These are phyloP conservation scores for Myotis pilosus DNA, from an alignment of 2,797 vertebrate genomes.

Conservation along the genomic window DNA sequence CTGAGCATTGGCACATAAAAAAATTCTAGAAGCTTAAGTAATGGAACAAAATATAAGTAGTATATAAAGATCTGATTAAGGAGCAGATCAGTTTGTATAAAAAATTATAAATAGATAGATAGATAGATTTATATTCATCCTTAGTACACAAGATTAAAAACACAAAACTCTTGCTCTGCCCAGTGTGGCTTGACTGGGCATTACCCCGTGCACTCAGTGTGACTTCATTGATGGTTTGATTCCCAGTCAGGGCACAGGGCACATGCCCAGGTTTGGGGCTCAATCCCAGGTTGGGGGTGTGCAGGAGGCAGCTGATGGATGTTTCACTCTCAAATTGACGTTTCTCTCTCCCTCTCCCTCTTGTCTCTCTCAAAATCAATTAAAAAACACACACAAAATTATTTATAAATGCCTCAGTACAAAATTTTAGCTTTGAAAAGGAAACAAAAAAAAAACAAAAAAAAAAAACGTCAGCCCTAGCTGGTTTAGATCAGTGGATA, in stretches of 20 bases:
- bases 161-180: neutral
- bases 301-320: neutral
- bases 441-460: no score
- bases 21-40: neutral
- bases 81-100: neutral
- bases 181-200: neutral
- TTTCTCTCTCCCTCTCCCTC: neutral
- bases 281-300: neutral
- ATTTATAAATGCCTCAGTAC: neutral
- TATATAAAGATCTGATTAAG: neutral
- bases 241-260: neutral
- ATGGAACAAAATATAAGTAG: neutral
- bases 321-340: neutral
- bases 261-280: neutral
- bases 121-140: neutral
- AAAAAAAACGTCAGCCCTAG: no score
- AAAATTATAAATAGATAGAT: neutral
- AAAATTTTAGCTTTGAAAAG: neutral
- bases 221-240: neutral
- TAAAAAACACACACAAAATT: neutral
- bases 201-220: neutral
- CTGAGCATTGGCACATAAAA: neutral
- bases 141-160: neutral
- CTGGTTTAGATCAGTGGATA: no score
- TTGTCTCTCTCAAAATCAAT: neutral